These are phyloP conservation scores for Bagarius yarrelli DNA, from an alignment of 2,113 vertebrate genomes.

Conservation along the genomic window DNA sequence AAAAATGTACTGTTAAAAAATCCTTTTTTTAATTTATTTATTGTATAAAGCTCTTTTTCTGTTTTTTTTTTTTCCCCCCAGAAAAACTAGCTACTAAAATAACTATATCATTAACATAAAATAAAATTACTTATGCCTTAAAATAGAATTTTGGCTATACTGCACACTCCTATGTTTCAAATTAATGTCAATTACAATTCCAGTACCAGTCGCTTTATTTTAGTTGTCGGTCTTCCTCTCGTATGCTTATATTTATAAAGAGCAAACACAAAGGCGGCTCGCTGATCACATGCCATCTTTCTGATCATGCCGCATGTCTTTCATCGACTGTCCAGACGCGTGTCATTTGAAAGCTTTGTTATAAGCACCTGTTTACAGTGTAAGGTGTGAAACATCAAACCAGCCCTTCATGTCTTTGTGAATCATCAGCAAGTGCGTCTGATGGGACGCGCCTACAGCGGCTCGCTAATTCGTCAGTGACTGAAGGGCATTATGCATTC, in stretches of 20 bases:
- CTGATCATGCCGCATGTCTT: not conserved
- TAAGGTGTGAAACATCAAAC: constrained; percentile 33
- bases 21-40: too few species aligned
- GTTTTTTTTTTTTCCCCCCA: too few species aligned
- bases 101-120: too few species aligned
- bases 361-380: not conserved
- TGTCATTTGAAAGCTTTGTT: not conserved
- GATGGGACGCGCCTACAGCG: not conserved
- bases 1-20: too few species aligned
- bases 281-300: not conserved
- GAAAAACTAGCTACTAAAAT: too few species aligned
- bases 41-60: too few species aligned
- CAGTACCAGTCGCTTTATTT: not conserved
- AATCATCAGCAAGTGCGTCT: not conserved
- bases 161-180: not conserved
- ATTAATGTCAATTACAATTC: not conserved
- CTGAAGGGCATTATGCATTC: too few species aligned
- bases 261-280: not conserved
- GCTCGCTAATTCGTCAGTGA: not conserved
- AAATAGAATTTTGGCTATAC: too few species aligned
- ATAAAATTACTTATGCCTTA: too few species aligned
- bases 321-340: not conserved
- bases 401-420: constrained; percentile 29
- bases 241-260: not conserved
- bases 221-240: too few species aligned